Evolutionary conservation across 2,113 vertebrate species (phyloP).

Genomic region (Pterophyllum scalare): DNA sequence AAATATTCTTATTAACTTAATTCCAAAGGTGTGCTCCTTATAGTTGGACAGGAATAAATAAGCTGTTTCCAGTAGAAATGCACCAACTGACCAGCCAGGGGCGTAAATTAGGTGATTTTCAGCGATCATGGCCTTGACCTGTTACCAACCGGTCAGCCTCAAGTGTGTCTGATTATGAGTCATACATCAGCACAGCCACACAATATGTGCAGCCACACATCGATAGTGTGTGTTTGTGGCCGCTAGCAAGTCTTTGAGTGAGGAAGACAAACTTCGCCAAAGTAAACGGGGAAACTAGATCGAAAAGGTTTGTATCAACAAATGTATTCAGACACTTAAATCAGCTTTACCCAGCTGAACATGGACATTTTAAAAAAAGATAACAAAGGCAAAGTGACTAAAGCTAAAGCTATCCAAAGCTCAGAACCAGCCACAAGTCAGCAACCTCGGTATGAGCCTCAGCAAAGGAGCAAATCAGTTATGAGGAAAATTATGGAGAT

Average conservation of each 20-base stretch:
- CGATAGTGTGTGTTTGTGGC: not conserved
- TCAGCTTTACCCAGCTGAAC: not conserved
- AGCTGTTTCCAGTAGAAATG: too few relatives aligned
- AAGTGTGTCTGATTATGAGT: too few relatives aligned
- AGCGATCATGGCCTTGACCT: not conserved
- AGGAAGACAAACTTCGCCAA: not conserved
- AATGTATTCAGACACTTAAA: not conserved
- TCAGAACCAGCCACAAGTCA: not conserved
- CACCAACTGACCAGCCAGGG: not conserved
- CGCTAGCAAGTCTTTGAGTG: not conserved
- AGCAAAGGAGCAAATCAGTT: not conserved
- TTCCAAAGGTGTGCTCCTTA: too few relatives aligned
- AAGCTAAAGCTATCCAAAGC: not conserved
- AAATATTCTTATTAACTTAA: too few relatives aligned
- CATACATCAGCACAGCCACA: too few relatives aligned
- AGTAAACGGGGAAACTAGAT: not conserved
- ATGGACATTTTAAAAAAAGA: not conserved
- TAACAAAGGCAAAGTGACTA: not conserved
- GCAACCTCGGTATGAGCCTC: not conserved
- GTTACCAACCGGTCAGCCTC: not conserved
- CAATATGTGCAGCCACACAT: too few relatives aligned
- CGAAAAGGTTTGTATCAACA: not conserved
- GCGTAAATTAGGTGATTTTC: not conserved
- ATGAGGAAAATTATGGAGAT: not conserved
- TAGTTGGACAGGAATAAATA: too few relatives aligned